Conservation (phyloP, 2,113 vertebrate genomes). For the Eulacestoma nigropectus region DNA sequence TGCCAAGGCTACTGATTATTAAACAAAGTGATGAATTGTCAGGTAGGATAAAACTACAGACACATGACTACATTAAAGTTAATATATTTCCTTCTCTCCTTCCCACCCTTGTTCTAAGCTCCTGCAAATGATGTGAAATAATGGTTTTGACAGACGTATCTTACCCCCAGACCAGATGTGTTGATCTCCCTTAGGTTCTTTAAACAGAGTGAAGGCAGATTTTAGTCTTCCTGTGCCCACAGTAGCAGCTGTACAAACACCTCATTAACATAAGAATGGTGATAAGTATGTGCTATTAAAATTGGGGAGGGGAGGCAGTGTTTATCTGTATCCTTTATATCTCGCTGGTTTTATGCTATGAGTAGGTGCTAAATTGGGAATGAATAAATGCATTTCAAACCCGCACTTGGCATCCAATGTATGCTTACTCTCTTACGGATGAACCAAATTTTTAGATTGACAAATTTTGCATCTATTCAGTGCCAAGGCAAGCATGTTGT, state of each 20-base stretch:
- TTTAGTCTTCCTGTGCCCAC: conserved; percentile 57
- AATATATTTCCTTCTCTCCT: not conserved
- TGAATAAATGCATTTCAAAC: conserved; percentile 53
- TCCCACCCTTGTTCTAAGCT: not conserved
- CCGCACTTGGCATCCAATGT: conserved; percentile 17
- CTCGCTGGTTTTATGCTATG: conserved; percentile 36
- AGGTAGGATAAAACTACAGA: not conserved
- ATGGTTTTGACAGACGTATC: conserved; percentile 39
- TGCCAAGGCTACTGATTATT: not conserved
- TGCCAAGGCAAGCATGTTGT: not conserved
- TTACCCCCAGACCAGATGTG: conserved; percentile 44
- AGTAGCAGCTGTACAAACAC: conserved; percentile 59
- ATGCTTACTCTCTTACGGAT: conserved; percentile 1
- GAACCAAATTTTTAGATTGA: conserved; percentile 34
- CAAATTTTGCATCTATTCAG: conserved; percentile 32
- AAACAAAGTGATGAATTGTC: not conserved
- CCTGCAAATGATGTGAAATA: conserved; percentile 32
- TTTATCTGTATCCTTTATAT: conserved; percentile 22
- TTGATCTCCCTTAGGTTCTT: conserved; percentile 48
- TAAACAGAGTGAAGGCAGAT: conserved; percentile 47
- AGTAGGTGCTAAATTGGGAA: conserved; percentile 51
- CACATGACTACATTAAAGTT: not conserved
- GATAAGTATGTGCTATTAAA: conserved; percentile 30
- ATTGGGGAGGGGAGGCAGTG: not conserved
- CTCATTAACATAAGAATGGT: conserved; percentile 66